Conservation (phyloP, 2,888 invertebrate species). For the Mythimna ferrago region DNA sequence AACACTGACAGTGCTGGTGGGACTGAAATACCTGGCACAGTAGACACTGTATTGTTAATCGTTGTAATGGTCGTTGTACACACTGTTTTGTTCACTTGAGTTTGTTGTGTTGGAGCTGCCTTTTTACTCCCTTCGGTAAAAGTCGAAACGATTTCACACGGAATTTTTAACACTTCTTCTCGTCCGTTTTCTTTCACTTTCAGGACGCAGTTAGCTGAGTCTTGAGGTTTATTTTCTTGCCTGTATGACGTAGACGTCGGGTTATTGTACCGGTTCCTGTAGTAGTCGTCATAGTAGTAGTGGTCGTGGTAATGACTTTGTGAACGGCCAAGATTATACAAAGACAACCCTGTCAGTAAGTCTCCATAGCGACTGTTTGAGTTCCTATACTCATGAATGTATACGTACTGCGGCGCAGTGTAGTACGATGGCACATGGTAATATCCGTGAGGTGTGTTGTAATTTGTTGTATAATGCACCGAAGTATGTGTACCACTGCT, state of each 20-base stretch:
- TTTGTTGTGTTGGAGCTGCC: conserved; percentile 61
- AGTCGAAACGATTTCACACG: conserved; percentile 87
- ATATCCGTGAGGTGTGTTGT: conserved; percentile 1
- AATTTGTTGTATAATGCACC: conserved; percentile 29
- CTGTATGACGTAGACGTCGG: conserved; percentile 47
- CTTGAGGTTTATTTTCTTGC: conserved; percentile 26
- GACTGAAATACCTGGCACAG: conserved; percentile 11
- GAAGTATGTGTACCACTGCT: conserved; percentile 50
- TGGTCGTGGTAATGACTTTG: conserved; percentile 78
- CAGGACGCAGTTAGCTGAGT: conserved; percentile 78
- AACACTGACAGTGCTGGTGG: conserved; percentile 21
- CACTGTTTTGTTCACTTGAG: conserved; percentile 72
- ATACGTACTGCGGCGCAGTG: conserved; percentile 81
- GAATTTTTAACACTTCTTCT: conserved; percentile 78
- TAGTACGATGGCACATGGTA: conserved; percentile 63
- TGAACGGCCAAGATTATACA: conserved; percentile 85
- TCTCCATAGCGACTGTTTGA: conserved; percentile 83
- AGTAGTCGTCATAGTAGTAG: conserved; percentile 86
- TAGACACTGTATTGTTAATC: conserved; percentile 63
- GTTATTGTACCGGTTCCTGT: conserved; percentile 76
- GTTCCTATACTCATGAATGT: conserved; percentile 82
- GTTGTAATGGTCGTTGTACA: conserved; percentile 76
- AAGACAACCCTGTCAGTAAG: conserved; percentile 81
- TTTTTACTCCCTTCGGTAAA: conserved; percentile 80
- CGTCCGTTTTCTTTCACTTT: conserved; percentile 79